phyloP scores from a whole-genome alignment of 2,113 vertebrate species.

The Oncorhynchus nerka region DNA sequence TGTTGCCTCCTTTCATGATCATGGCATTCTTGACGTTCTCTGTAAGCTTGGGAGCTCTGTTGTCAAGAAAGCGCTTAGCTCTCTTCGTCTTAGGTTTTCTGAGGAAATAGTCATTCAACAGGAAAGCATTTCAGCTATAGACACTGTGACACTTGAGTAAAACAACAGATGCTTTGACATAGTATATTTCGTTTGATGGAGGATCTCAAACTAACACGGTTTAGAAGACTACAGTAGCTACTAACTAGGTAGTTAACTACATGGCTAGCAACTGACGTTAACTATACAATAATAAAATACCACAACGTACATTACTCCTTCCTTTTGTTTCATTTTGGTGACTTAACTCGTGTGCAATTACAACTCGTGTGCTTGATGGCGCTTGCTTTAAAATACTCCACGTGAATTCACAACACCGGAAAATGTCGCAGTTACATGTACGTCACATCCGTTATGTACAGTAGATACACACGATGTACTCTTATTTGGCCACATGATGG shows the following conservation, averaged over 20 bases:
- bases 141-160: neutral
- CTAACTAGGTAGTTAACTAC: neutral
- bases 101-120: slow-evolving; percentile 25
- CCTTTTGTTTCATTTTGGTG: slow-evolving; percentile 53
- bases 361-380: neutral
- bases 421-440: neutral
- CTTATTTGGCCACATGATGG: too few relatives aligned
- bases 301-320: slow-evolving; percentile 64
- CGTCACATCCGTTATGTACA: slow-evolving; percentile 7
- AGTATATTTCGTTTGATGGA: too few relatives aligned
- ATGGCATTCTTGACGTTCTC: slow-evolving; percentile 89
- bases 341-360: neutral
- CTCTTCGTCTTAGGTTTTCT: slow-evolving; percentile 94
- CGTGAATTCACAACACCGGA: slow-evolving; percentile 35
- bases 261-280: neutral
- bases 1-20: slow-evolving; percentile 95
- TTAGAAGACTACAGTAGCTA: too few relatives aligned
- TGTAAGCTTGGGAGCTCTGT: slow-evolving; percentile 83
- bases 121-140: neutral
- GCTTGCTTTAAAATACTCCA: slow-evolving; percentile 16
- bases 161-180: neutral
- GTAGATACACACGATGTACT: too few relatives aligned
- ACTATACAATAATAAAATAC: neutral
- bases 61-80: slow-evolving; percentile 90
- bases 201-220: too few relatives aligned